Base-by-base conservation (phyloP, 2,797 vertebrate species). In the Lepilemur ruficaudatus region DNA sequence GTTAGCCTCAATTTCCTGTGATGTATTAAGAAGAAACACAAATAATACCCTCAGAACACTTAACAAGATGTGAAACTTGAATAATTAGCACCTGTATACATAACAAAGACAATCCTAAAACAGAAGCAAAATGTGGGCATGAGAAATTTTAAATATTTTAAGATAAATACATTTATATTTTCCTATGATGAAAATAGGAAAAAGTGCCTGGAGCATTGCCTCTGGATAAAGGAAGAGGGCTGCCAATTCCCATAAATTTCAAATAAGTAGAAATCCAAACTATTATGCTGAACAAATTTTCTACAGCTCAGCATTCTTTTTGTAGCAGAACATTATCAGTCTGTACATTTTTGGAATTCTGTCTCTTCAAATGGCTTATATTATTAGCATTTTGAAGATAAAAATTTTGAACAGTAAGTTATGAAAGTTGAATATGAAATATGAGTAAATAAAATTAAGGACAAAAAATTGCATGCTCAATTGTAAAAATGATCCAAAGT, bases 171-270 rank as follows among this genome's bases (percentile, higher is more conserved):
- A 70, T 57, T 96, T 88, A 93, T 59, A 85, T 95, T 89, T 95
- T 89, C 28, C 59, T 89, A 70, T 28, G 72, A 96, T 89, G 28
- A 96, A 92, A 97, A 95, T 89, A 91, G 72, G 28, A 91, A 92
- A 84, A 93, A 70, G 15, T 91, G 82, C 91, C 91, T 48, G 22
- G 48, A 94, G 96, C 69, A 63, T 86, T 93, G 94, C 78, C 85
- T 95, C 61, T 86, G 32, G 82, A 82, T 97, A 96, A 92, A 96
- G 88, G 93, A 90, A 91, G 72, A 91, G 20, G 3, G 7, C 79
- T 96, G 78, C 63, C 73, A 59, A 82, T 80, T 86, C 43, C 18
- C 25, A 43, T 76, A 89, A 65, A 93, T 52, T 55, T 95, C 88
- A 95, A 79, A 86, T 61, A 84, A 89, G 73, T 55, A 18, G 5